Base-by-base conservation (phyloP, 2,888 invertebrate species). In the Drosophila mimetica region DNA sequence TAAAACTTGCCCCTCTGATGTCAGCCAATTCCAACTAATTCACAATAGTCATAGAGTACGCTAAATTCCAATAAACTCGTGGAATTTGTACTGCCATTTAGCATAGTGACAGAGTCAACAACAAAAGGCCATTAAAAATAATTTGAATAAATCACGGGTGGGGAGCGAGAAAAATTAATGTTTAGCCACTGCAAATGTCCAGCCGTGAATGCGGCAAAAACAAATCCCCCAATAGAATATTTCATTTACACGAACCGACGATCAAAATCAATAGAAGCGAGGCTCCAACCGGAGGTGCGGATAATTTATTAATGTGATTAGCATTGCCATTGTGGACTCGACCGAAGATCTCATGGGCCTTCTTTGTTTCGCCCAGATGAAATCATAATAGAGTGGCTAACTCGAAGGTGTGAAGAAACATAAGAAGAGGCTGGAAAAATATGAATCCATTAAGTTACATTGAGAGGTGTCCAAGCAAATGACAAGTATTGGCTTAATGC, bases 281-380 rank as follows among this genome's bases (percentile, higher is more conserved):
- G 44, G 18, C 44, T 44, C 66, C 39, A 61, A 60, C 58, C 71
- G 54, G 71, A 81, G 87, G 77, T 86, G 85, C 65, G 71, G 67
- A 82, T 84, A 82, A 84, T 76, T 82, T 82, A 82, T 86, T 84
- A 77, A 77, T 74, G 72, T 83, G 77, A 84, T 82, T 80, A 84
- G 70, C 84, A 59, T 59, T 47, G 54, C 64, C 76, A 79, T 82
- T 80, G 76, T 74, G 25, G 25, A n/a, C 48, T 14, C 14, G 20
- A 16, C 54, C 4, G 44, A 34, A 55, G 54, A 55, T 69, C 48
- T 11, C 28, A 32, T 47, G 41, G 42, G 34, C 25, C 42, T n/a
- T 53, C 53, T 67, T 79, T 82, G 79, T 76, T 54, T 69, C 50
- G 64, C 36, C 25, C 25, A 34, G 63, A 66, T 42, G 47, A 36